Evolutionary conservation across 2,797 vertebrate species (phyloP), one percentile per base, ranked within the genome.

Genomic region (Clarias fuscus): DNA sequence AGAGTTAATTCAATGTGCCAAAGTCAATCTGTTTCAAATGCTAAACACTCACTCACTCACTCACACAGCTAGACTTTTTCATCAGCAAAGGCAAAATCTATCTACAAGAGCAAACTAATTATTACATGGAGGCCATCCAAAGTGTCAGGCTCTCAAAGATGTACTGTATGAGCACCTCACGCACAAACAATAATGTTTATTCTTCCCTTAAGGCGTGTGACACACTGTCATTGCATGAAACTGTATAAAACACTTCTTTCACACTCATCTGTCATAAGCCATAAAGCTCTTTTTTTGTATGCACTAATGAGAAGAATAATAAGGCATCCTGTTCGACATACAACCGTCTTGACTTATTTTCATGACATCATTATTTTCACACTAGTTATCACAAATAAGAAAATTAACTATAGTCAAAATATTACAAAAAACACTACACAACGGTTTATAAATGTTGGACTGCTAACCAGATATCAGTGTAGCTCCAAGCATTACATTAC

Each of bases 181-280:
- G 65, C 24, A 53, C 37, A 81, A n/a, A 81, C 40, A 81, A 27
- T 48, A 65, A 65, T n/a, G 79, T 65, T 81, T 81, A 67, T 67
- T 81, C 33, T 7, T 27, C 62, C 62, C n/a, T 48, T 27, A 40
- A 81, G 37, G 62, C 4, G 53, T 65, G 24, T 81, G 62, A 81
- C 37, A 67, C 79, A 65, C 24, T 65, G 62, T 62, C 40, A 81
- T 24, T 48, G 79, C 79, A 65, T 3, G 0, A 17, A 24, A 65
- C 65, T 65, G 37, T 43, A 64, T 67, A 67, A 53, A 48, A 65
- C 4, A 48, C 33, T 33, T 62, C 18, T 61, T 78, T 59, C 33
- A 80, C 22, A 62, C 77, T 79, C 14, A 30, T 65, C n/a, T 81
- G n/a, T 48, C 40, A 67, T 8, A 53, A 81, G 40, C 24, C 15